These are phyloP conservation scores for Eonycteris spelaea DNA, from an alignment of 2,113 vertebrate species.

Conservation along the genomic window DNA sequence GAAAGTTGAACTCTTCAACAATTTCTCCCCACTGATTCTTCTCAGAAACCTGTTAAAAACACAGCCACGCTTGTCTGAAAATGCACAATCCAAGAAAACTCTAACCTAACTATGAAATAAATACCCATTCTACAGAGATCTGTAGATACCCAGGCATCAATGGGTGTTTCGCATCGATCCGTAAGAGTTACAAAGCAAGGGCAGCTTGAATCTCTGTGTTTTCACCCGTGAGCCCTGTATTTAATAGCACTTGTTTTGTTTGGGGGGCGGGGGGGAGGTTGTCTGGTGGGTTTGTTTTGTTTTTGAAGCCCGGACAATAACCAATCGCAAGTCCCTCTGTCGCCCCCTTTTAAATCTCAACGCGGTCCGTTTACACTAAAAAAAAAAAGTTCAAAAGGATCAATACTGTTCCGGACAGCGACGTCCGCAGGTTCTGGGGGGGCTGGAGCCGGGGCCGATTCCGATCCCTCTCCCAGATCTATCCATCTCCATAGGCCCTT, in stretches of 20 bases:
- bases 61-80: constrained; percentile 81
- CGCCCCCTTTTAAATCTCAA: constrained; percentile 86
- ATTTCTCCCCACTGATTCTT: constrained; percentile 99
- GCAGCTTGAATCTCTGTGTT: not conserved
- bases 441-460: constrained; percentile 69
- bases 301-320: constrained; percentile 87
- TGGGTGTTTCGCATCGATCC: not conserved
- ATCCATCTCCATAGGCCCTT: constrained; percentile 87
- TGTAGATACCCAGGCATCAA: not conserved
- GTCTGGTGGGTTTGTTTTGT: constrained; percentile 84
- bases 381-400: constrained; percentile 84
- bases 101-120: constrained; percentile 72
- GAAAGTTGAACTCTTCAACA: constrained; percentile 98
- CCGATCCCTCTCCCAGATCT: constrained; percentile 71
- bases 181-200: not conserved
- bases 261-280: constrained; percentile 71
- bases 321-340: constrained; percentile 87
- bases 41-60: constrained; percentile 94
- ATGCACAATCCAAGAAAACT: constrained; percentile 66
- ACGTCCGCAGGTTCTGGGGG: constrained; percentile 70
- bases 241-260: constrained; percentile 64
- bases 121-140: constrained; percentile 72
- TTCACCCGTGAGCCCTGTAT: not conserved
- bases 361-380: constrained; percentile 84
- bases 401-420: constrained; percentile 76